phyloP scores from a whole-genome alignment of 2,888 invertebrate genomes.

The Oegoconia quadripuncta region DNA sequence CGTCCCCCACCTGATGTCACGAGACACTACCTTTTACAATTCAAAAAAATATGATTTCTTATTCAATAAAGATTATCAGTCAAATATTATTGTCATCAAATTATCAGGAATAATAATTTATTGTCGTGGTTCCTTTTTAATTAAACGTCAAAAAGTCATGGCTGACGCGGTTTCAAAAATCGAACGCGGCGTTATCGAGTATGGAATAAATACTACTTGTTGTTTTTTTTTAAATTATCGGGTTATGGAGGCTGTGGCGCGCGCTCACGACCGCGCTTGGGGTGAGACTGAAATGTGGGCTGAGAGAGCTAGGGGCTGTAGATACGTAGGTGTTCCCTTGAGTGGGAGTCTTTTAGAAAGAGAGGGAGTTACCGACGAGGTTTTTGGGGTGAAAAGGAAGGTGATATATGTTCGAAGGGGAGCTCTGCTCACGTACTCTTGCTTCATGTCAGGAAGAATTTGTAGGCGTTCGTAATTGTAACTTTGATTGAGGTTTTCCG shows the following conservation, averaged over 20 bases:
- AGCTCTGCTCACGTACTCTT: constrained; percentile 44
- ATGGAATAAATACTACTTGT: constrained; percentile 12
- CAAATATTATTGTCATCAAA: constrained; percentile 23
- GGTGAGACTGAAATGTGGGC: constrained; percentile 59
- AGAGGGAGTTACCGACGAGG: constrained; percentile 26
- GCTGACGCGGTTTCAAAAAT: constrained; percentile 28
- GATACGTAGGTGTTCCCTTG: constrained; percentile 43
- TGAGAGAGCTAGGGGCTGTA: constrained; percentile 61
- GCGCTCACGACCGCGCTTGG: constrained; percentile 32
- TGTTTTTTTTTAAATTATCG: constrained; percentile 17
- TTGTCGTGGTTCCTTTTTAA: constrained; percentile 21
- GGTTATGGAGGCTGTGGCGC: constrained; percentile 22
- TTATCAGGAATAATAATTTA: constrained; percentile 18
- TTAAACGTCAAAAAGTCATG: constrained; percentile 41
- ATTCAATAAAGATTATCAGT: constrained; percentile 2
- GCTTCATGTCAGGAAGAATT: constrained; percentile 56
- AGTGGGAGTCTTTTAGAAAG: constrained; percentile 62
- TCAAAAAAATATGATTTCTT: not conserved
- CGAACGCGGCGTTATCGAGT: constrained; percentile 14
- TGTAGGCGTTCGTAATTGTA: constrained; percentile 66
- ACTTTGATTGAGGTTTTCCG: constrained; percentile 59
- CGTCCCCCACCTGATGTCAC: constrained; percentile 1
- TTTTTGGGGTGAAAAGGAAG: constrained; percentile 28
- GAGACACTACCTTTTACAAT: not conserved
- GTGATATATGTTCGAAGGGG: constrained; percentile 35